Conservation (phyloP, 2,888 invertebrate genomes). For the Matsumyia berberina region DNA sequence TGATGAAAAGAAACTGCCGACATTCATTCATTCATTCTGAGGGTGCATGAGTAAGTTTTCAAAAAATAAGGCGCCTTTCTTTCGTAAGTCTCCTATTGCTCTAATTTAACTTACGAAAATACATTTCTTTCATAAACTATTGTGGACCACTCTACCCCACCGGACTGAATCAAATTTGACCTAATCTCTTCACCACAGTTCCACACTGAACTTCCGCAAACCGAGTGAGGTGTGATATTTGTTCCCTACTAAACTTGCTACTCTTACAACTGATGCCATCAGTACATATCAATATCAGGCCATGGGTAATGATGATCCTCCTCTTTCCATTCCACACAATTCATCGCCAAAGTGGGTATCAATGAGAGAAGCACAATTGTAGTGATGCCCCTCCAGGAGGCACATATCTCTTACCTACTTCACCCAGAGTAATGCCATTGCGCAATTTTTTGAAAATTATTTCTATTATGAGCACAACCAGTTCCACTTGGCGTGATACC, state of each 20-base stretch:
- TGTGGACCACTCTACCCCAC: no score
- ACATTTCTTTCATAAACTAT: no score
- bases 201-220: conserved; percentile 55
- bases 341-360: conserved; percentile 32
- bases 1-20: no score
- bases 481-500: conserved; percentile 67
- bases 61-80: no score
- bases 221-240: conserved; percentile 1
- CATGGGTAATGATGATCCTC: conserved; percentile 60
- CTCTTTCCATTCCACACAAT: conserved; percentile 41
- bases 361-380: conserved; percentile 10
- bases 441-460: conserved; percentile 58
- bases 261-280: conserved; percentile 15
- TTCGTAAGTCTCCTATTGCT: no score
- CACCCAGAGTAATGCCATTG: conserved; percentile 55
- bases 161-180: background rate
- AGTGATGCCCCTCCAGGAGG: conserved; percentile 33
- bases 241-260: conserved; percentile 35
- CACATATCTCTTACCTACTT: conserved; percentile 20
- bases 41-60: no score
- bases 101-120: no score
- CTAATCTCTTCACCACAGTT: conserved; percentile 30
- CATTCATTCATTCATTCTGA: no score
- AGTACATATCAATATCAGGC: conserved; percentile 60
- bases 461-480: conserved; percentile 69